Evolutionary conservation across 2,113 vertebrate species (phyloP).

Genomic region (Hypomesus transpacificus): DNA sequence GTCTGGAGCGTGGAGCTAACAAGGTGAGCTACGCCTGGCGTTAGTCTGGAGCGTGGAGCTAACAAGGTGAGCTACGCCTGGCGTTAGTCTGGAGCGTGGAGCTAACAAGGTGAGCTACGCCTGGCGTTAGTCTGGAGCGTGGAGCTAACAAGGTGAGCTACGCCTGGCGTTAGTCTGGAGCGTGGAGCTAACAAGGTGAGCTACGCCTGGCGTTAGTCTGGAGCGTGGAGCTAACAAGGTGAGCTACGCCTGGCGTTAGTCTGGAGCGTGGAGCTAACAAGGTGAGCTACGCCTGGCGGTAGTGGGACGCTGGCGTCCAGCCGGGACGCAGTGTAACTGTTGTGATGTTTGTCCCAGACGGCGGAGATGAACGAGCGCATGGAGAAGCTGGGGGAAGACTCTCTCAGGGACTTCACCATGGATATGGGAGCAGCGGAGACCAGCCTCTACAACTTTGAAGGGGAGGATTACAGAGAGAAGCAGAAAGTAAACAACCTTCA

Average conservation of each 20-base stretch:
- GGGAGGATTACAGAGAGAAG: constrained; percentile 89
- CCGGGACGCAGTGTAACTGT: no score
- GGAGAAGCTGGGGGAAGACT: constrained; percentile 84
- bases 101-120: no score
- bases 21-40: no score
- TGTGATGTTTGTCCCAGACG: constrained; percentile 62
- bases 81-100: no score
- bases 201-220: constrained; percentile 30
- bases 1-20: no score
- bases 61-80: no score
- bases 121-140: no score
- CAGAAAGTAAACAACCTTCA: constrained; percentile 75
- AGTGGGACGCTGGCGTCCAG: not conserved
- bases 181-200: no score
- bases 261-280: constrained; percentile 88
- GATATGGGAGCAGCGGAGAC: constrained; percentile 81
- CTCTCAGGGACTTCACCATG: constrained; percentile 84
- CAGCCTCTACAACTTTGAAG: constrained; percentile 90
- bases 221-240: constrained; percentile 90
- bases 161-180: no score
- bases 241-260: not conserved
- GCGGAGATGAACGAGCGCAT: constrained; percentile 87
- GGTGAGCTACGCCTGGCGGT: constrained; percentile 52
- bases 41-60: no score
- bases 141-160: no score